phyloP scores from a whole-genome alignment of 1,140 invertebrate species.

The Latrodectus geometricus region DNA sequence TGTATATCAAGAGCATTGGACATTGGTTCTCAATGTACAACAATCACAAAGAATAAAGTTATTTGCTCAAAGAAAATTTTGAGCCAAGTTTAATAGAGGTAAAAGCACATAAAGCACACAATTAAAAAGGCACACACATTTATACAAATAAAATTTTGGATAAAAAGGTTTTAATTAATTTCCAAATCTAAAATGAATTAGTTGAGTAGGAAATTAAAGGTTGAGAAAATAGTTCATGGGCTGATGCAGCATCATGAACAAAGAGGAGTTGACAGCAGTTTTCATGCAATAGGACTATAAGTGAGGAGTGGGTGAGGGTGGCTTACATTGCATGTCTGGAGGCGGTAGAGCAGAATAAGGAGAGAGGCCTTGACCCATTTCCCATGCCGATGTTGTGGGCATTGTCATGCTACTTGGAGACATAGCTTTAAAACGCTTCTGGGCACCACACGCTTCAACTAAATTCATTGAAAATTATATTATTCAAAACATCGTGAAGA shows the following conservation, averaged over 20 bases:
- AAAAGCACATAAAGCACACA: no score
- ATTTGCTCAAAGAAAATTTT: no score
- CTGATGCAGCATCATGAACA: no score
- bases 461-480: neutral
- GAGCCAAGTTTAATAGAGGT: no score
- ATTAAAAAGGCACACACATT: no score
- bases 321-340: constrained; percentile 87
- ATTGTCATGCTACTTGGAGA: constrained; percentile 94
- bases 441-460: constrained; percentile 61
- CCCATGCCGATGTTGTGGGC: constrained; percentile 92
- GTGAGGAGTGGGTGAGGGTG: neutral
- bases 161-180: no score
- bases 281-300: neutral
- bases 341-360: constrained; percentile 80
- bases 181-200: neutral
- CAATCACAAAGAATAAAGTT: no score
- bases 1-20: no score
- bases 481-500: neutral
- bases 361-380: constrained; percentile 87
- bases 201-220: neutral
- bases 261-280: no score
- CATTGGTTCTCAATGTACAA: no score
- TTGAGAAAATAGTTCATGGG: neutral
- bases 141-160: no score
- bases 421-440: constrained; percentile 81